A percentile compares a stretch with the other conserved stretches of the same genome.
Evolutionary conservation across 1,140 invertebrate genomes (phyloP).

Genomic region (Littorina saxatilis): DNA sequence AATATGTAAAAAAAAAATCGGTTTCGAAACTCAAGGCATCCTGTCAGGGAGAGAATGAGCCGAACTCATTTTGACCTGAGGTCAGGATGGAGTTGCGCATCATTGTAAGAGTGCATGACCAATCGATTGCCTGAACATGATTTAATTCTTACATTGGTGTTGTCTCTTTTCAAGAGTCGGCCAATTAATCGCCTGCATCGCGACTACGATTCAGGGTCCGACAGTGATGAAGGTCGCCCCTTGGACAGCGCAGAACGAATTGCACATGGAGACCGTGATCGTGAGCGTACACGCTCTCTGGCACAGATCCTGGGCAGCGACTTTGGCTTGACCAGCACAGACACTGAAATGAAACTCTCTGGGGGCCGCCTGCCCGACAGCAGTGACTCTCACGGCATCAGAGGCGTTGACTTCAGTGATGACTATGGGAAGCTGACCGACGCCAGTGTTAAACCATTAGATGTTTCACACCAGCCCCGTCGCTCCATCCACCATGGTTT

Average conservation of each 20-base stretch:
- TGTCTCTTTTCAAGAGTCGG: constrained; percentile 22
- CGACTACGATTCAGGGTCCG: constrained; percentile 10
- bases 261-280: neutral
- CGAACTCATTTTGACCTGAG: no score
- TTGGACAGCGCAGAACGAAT: constrained; percentile 11
- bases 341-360: constrained; percentile 16
- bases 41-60: no score
- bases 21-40: no score
- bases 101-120: no score
- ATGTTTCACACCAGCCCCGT: neutral
- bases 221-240: neutral
- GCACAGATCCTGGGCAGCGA: constrained; percentile 28
- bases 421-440: neutral
- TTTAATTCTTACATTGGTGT: no score
- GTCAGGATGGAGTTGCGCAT: no score
- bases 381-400: constrained; percentile 13
- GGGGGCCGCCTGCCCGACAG: neutral
- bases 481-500: constrained; percentile 14
- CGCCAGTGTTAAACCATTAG: neutral
- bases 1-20: no score
- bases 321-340: constrained; percentile 28
- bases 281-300: constrained; percentile 18
- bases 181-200: constrained; percentile 9
- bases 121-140: no score
- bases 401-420: neutral